Conservation (phyloP, 2,113 vertebrate genomes). For the Caranx melampygus region DNA sequence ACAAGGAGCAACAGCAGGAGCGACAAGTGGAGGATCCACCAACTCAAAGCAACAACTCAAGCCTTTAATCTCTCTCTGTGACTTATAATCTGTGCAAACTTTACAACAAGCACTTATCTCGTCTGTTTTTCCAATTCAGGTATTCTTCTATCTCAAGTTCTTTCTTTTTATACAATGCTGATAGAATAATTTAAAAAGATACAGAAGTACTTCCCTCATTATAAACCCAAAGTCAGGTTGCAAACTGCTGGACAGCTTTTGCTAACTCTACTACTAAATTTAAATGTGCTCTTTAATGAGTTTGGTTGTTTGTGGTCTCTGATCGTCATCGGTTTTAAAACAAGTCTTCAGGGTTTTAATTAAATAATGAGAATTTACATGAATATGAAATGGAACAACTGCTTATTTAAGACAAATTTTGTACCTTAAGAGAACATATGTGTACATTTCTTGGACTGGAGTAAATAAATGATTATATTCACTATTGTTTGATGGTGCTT, state of each 20-base stretch:
- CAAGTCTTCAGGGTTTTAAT: slow-evolving; percentile 79
- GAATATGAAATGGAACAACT: slow-evolving; percentile 70
- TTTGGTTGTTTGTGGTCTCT: slow-evolving; percentile 45
- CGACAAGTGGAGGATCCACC: slow-evolving; percentile 17
- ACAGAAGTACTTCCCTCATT: slow-evolving; percentile 45
- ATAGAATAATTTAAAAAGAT: slow-evolving; percentile 1
- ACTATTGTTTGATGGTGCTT: slow-evolving; percentile 42
- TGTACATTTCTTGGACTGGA: slow-evolving; percentile 88
- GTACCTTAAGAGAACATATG: slow-evolving; percentile 86
- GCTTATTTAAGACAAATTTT: slow-evolving; percentile 91
- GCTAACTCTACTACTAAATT: slow-evolving; percentile 74
- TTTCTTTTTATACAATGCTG: slow-evolving; percentile 26
- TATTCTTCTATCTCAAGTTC: background rate
- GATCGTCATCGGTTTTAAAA: slow-evolving; percentile 54
- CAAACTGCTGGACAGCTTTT: slow-evolving; percentile 88
- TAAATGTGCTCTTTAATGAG: slow-evolving; percentile 27
- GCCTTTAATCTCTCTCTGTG: slow-evolving; percentile 31
- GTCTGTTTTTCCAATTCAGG: slow-evolving; percentile 2
- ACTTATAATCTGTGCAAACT: slow-evolving; percentile 60
- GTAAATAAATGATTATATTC: slow-evolving; percentile 93
- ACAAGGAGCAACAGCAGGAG: slow-evolving; percentile 24
- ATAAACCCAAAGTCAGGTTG: slow-evolving; percentile 80
- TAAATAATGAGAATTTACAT: slow-evolving; percentile 69
- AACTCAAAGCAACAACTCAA: slow-evolving; percentile 18
- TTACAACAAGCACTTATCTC: slow-evolving; percentile 87